phyloP scores from a whole-genome alignment of 2,797 vertebrate genomes.

The Coregonus suidteri region DNA sequence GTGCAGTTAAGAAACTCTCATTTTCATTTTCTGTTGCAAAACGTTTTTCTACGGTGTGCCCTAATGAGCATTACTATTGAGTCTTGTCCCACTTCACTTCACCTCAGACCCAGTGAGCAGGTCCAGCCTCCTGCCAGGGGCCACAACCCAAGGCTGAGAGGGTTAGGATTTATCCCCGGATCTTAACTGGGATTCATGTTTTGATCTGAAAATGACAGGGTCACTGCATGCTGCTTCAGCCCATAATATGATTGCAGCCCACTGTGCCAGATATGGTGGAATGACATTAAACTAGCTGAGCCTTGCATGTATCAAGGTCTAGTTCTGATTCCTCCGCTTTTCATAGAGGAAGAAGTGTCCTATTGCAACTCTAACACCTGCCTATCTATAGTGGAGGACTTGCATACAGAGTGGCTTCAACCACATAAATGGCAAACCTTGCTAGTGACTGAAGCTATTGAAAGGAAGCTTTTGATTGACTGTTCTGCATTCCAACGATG shows the following conservation, averaged over 20 bases:
- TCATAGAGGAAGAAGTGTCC: neutral
- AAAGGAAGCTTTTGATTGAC: no score
- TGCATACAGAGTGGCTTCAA: neutral
- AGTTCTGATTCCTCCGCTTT: no score
- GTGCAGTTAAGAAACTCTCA: no score
- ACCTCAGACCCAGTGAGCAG: neutral
- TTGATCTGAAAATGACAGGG: neutral
- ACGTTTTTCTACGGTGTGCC: neutral
- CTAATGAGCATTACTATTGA: conserved; percentile 6
- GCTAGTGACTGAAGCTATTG: no score
- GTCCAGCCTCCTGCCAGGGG: neutral
- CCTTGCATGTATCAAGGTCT: neutral
- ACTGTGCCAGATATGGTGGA: neutral
- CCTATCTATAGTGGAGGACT: neutral
- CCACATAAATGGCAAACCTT: neutral
- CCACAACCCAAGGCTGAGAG: neutral
- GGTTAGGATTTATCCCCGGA: conserved; percentile 2
- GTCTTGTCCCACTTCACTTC: neutral
- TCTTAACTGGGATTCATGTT: neutral
- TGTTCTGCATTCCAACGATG: no score
- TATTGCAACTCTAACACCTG: neutral
- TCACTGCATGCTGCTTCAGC: conserved; percentile 4
- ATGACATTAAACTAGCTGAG: neutral
- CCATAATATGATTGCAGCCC: neutral
- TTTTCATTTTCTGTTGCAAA: no score